Evolutionary conservation across 2,888 invertebrate species (phyloP), one percentile per base, ranked within the genome.

Genomic region (Creontiades dilutus): DNA sequence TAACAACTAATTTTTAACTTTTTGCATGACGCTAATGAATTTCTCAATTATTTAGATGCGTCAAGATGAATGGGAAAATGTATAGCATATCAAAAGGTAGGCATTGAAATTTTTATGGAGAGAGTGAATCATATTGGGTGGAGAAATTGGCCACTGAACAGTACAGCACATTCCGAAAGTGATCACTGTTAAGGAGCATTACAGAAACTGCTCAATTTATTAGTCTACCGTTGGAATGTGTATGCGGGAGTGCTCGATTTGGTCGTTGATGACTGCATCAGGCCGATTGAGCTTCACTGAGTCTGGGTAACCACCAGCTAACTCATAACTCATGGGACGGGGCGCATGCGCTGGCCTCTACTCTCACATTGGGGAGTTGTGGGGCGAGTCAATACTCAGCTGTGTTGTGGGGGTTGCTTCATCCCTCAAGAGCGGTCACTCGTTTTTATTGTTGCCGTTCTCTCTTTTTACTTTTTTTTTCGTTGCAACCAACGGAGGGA

Each of bases 321-420:
- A 48, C 55, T 52, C 23, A 82, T 52, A 27, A 19, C 19, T 68
- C 68, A 68, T 23, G 68, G 68, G 13, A 14, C 48, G n/a, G 23
- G 13, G 82, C 82, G 82, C 52, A 82, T 82, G 48, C 82, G 82
- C 82, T 3, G 16, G 37, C 23, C 82, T 52, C 52, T 13, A 14
- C 47, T 47, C 78, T 47, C 78, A 78, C 78, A 47, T 78, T 47
- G 78, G 47, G 78, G 78, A 47, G 78, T 16, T 47, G 46, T 47
- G 82, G 82, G 52, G 55, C 82, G 52, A 82, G 82, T 82, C 82
- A 82, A 82, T 82, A 82, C 82, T 82, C 82, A 82, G 82, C 82
- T 82, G 82, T 82, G 52, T 48, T 82, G 81, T 82, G 14, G 82
- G 55, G 82, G 52, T 12, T 82, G 82, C 82, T 82, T 82, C 82